These are phyloP conservation scores for Latrodectus elegans DNA, from an alignment of 2,888 invertebrate genomes.

Conservation along the genomic window DNA sequence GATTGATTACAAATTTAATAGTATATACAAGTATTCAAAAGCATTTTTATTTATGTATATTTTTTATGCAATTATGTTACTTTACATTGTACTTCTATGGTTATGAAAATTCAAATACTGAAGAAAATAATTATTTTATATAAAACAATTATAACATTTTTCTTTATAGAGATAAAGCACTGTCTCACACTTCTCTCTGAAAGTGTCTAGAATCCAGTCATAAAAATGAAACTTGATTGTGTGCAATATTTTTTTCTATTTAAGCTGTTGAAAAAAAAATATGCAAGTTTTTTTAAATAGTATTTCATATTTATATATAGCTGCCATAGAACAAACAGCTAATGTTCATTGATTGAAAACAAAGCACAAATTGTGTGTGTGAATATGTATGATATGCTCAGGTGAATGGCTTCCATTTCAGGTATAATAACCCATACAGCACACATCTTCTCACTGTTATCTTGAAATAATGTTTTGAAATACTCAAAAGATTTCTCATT, in stretches of 20 bases:
- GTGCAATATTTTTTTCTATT: slow-evolving; percentile 45
- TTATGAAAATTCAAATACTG: too few relatives aligned
- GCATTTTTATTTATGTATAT: too few relatives aligned
- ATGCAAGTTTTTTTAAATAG: slow-evolving; percentile 7
- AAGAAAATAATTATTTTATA: too few relatives aligned
- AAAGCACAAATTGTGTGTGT: slow-evolving; percentile 59
- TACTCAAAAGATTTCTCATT: not conserved
- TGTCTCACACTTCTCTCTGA: too few relatives aligned
- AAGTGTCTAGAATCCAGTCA: slow-evolving; percentile 22
- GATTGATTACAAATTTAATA: too few relatives aligned
- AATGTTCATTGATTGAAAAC: slow-evolving; percentile 42
- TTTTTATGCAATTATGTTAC: too few relatives aligned
- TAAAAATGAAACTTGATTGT: slow-evolving; percentile 25
- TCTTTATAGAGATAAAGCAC: too few relatives aligned
- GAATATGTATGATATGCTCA: slow-evolving; percentile 67
- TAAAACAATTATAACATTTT: too few relatives aligned
- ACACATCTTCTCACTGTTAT: slow-evolving; percentile 20
- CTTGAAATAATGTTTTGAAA: slow-evolving; percentile 9
- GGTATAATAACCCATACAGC: slow-evolving; percentile 36
- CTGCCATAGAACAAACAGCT: slow-evolving; percentile 30
- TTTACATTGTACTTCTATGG: too few relatives aligned
- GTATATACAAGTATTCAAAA: too few relatives aligned
- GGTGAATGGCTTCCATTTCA: slow-evolving; percentile 68
- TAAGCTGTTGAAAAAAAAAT: not conserved
- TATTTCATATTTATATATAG: slow-evolving; percentile 5